Evolutionary conservation across 2,113 vertebrate species (phyloP).

Genomic region (Grus americana): DNA sequence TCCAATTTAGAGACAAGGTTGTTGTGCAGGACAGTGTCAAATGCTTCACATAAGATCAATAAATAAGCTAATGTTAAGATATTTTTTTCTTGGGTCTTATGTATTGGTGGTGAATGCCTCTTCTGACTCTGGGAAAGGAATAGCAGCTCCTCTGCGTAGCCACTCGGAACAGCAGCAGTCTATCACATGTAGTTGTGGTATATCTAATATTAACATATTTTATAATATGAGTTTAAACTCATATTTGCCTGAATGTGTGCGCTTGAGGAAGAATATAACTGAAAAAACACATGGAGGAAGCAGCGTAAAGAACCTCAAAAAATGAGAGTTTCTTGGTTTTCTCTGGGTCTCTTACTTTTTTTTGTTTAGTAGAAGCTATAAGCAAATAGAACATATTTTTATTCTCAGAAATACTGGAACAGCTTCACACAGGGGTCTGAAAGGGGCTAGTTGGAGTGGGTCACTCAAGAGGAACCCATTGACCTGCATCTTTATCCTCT

Average conservation of each 20-base stretch:
- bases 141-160: neutral
- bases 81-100: neutral
- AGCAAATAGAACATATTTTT: neutral
- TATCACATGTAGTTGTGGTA: too few relatives aligned
- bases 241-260: neutral
- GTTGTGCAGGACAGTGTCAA: too few relatives aligned
- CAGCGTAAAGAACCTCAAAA: neutral
- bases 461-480: neutral
- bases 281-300: neutral
- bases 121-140: neutral
- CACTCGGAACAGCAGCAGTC: neutral
- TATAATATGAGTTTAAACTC: neutral
- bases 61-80: neutral
- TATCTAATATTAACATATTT: neutral
- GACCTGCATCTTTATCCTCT: neutral
- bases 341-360: neutral
- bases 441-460: neutral
- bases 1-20: too few relatives aligned
- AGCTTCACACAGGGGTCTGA: neutral
- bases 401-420: neutral
- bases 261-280: neutral
- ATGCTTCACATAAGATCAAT: neutral
- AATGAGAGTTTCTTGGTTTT: neutral
- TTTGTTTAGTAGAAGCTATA: neutral
- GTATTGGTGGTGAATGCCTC: accelerated